Base-by-base conservation (phyloP, 30 jellyfish, hydroid and myxozoan genomes). In the Pseudorhiza aurosa region DNA sequence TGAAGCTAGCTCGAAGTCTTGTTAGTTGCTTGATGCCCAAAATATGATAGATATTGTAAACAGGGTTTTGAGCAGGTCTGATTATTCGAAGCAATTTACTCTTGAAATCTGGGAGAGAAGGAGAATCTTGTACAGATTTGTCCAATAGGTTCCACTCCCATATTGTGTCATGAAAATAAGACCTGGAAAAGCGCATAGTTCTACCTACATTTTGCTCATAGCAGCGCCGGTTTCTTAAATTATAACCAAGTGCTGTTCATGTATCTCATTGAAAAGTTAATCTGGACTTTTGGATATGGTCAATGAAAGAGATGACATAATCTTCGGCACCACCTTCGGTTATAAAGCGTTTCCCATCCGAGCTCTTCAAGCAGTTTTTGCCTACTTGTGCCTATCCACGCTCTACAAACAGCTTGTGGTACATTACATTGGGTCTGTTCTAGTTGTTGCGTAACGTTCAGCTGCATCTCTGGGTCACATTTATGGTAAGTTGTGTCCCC, bases 401-500 rank as follows among this genome's bases (percentile, higher is more conserved):
- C n/a, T n/a, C n/a, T n/a, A n/a, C n/a, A n/a, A n/a, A n/a, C n/a
- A n/a, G n/a, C n/a, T n/a, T n/a, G n/a, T 40, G 75, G 75, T 29
- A 75, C 75, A 2, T 43, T 40, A 12, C 27, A 68, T 46, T 68
- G 83, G 8, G 75, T 68, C 53, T 68, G 83, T 24, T 68, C 83
- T 11, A 68, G 43, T 39, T 26, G 19, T 39, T 35, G 46, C 26
- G 83, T 68, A 46, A 39, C 10, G 68, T 39, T 22, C 45, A 40
- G 83, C 15, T 35, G 56, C 68, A 64, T 32, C 10, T 40, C 56
- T 27, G 78, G 78, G 68, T 64, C 78, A 64, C 31, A 64, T 64
- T 64, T 64, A 29, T 64, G 78, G 78, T 64, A 64, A n/a, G 31
- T 69, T n/a, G n/a, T n/a, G n/a, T n/a, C n/a, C n/a, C 83, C 83